These are phyloP conservation scores for Eustalomyia histrio DNA, from an alignment of 2,888 invertebrate species.

Conservation along the genomic window DNA sequence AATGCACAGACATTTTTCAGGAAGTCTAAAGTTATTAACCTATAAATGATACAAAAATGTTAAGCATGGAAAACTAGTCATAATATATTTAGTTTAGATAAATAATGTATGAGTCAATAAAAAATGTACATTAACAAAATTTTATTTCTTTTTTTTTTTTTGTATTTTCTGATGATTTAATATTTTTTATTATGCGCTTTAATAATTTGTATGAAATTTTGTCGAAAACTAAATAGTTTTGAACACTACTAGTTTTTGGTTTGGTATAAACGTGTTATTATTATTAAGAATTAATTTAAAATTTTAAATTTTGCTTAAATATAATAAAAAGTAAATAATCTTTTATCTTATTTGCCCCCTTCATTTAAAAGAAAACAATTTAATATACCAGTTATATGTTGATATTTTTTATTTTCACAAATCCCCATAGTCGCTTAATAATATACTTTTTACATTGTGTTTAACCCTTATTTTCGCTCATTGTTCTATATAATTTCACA, in stretches of 20 bases:
- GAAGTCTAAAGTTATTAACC: background rate
- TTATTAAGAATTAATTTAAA: background rate
- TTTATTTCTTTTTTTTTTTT: too few relatives aligned
- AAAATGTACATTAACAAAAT: too few relatives aligned
- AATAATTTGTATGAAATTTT: too few relatives aligned
- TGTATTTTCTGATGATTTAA: too few relatives aligned
- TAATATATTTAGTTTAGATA: too few relatives aligned
- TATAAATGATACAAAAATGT: background rate
- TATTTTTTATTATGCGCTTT: too few relatives aligned
- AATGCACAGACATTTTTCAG: background rate
- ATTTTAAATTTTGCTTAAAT: background rate
- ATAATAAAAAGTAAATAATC: background rate
- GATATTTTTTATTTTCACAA: background rate
- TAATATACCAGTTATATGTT: background rate
- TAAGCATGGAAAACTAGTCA: background rate
- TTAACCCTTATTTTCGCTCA: slow-evolving; percentile 3
- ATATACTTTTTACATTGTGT: slow-evolving; percentile 13
- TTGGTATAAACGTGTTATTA: too few relatives aligned
- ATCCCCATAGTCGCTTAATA: slow-evolving; percentile 10
- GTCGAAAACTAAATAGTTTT: too few relatives aligned
- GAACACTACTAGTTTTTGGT: too few relatives aligned
- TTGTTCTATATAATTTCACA: background rate
- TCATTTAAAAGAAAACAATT: background rate
- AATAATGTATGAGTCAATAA: too few relatives aligned
- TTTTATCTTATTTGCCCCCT: background rate